Base-by-base conservation (phyloP, 2,113 vertebrate genomes). In the Eupsittula cactorum region DNA sequence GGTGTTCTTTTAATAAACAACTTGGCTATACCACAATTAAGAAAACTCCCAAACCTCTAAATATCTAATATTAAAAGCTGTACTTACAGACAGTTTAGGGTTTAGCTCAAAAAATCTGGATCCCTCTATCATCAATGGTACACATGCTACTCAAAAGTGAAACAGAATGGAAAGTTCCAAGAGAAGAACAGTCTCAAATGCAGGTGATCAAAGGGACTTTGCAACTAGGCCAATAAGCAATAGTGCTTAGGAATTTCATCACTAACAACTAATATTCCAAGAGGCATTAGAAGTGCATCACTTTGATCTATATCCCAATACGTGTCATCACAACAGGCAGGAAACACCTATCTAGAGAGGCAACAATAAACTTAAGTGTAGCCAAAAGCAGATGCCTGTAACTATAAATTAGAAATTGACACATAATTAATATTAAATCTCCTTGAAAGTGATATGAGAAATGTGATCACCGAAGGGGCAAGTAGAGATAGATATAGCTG, bases 131-230 rank as follows among this genome's bases (percentile, higher is more conserved):
- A 90, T 46, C 57, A 86, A 8, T 24, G 13, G 35, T 55, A 82
- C 47, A 88, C 49, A 85, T 62, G 52, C 27, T 62, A 62, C 24
- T 82, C 47, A 60, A 82, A 89, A 90, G 47, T 52, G 29, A 91
- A 96, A 91, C 23, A 87, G 69, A 85, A 90, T 0, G 0, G 69
- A 42, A 85, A 85, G 49, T 70, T 93, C 70, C 44, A 86, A 62
- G 35, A 55, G 81, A 83, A 57, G 59, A 94, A 90, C 52, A 74
- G 59, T 31, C 53, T 88, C n/a, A 95, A 90, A 88, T 10, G 8
- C 46, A 90, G 53, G 68, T 94, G 94, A 92, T 96, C 94, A 95
- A 97, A 90, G 90, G 19, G 75, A 90, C 84, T 68, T 94, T 23
- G 76, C 93, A 94, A 71, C 81, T 94, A 84, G 46, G 64, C 37